Conservation (phyloP, 2,888 invertebrate species). For the Sarcophaga rosellei region DNA sequence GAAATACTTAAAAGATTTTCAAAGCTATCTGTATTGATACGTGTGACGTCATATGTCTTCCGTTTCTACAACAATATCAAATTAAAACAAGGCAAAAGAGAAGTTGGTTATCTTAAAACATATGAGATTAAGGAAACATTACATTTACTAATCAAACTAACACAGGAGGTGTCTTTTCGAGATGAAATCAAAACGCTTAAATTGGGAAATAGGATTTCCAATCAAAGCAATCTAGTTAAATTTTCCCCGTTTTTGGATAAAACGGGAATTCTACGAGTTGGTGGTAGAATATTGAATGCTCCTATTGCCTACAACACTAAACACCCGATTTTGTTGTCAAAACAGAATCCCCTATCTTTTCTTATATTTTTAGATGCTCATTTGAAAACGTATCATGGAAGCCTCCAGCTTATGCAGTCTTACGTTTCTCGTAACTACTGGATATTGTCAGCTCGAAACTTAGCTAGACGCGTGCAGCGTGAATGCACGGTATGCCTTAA, state of each 20-base stretch:
- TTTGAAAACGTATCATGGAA: constrained; percentile 53
- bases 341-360: constrained; percentile 46
- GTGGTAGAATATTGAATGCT: not conserved
- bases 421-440: constrained; percentile 51
- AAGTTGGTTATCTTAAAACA: constrained; percentile 35
- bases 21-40: not conserved
- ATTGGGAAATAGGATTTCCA: not conserved
- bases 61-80: constrained; percentile 13
- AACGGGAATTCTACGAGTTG: constrained; percentile 18
- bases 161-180: constrained; percentile 15
- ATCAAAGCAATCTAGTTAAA: constrained; percentile 17
- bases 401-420: constrained; percentile 54
- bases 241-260: constrained; percentile 19
- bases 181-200: not conserved
- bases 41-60: constrained; percentile 21
- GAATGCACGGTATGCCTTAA: constrained; percentile 4
- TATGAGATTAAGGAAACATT: constrained; percentile 9
- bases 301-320: too few species aligned
- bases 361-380: constrained; percentile 51
- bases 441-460: constrained; percentile 43
- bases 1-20: not conserved
- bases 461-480: constrained; percentile 11
- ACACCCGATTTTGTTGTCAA: constrained; percentile 37
- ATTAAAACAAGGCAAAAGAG: not conserved
- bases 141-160: constrained; percentile 8